A percentile compares a stretch with the other conserved stretches of the same genome.
Evolutionary conservation across 92 coral and sea anemone genomes (phyloP).

Genomic region (Blastomussa wellsi): DNA sequence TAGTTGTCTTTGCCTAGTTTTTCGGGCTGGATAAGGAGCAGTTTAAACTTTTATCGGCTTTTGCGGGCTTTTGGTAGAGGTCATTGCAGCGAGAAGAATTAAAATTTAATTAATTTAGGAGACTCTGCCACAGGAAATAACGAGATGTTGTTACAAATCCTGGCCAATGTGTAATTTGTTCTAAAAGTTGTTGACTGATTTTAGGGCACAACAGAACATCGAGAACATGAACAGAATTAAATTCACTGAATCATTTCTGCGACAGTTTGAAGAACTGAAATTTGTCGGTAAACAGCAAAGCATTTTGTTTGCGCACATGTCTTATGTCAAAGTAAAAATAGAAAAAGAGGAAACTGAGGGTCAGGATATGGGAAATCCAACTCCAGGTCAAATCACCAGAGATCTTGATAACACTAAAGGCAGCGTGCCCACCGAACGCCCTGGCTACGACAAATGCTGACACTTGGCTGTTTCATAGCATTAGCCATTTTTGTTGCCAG

Average conservation of each 20-base stretch:
- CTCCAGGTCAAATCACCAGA: not conserved
- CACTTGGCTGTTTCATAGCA: no score
- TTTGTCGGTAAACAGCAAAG: constrained; percentile 33
- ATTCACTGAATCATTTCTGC: not conserved
- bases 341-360: not conserved
- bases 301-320: not conserved
- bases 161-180: not conserved
- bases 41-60: no score
- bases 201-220: not conserved
- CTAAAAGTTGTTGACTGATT: not conserved
- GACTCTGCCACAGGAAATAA: not conserved
- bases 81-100: not conserved
- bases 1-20: no score
- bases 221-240: not conserved
- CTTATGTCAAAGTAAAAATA: constrained; percentile 15
- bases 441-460: not conserved
- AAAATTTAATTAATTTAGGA: not conserved
- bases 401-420: constrained; percentile 6
- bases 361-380: constrained; percentile 9
- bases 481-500: not conserved
- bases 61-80: not conserved
- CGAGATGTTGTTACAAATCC: not conserved
- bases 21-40: no score
- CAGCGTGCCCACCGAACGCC: no score
- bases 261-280: not conserved